Conservation (phyloP, 2,797 vertebrate genomes). For the Melanotaenia boesemani region DNA sequence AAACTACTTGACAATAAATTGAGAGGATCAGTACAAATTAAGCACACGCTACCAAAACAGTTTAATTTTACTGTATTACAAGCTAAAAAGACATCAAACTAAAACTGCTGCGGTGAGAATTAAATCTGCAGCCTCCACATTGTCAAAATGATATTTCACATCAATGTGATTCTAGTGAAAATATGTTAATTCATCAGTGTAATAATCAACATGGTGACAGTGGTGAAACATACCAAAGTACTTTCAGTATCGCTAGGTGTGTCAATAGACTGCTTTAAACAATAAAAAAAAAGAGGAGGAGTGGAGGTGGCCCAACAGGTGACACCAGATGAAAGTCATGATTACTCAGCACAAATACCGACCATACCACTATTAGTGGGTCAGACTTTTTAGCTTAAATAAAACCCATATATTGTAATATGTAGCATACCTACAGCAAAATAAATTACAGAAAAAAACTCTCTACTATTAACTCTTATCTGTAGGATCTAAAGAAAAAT, state of each 20-base stretch:
- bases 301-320: slow-evolving; percentile 6
- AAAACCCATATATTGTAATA: too few relatives aligned
- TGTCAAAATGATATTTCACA: not conserved
- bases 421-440: not conserved
- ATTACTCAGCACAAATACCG: not conserved
- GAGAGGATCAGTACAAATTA: not conserved
- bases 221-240: not conserved
- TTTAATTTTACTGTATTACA: not conserved
- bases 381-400: slow-evolving; percentile 27
- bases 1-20: not conserved
- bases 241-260: slow-evolving; percentile 19
- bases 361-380: not conserved
- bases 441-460: not conserved
- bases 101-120: not conserved
- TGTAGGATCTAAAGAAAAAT: not conserved
- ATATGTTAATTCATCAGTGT: not conserved
- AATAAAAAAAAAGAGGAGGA: not conserved
- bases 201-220: not conserved
- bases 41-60: not conserved
- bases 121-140: not conserved
- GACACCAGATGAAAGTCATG: not conserved
- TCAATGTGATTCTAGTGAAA: not conserved
- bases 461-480: not conserved
- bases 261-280: not conserved
- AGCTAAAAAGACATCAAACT: not conserved